Percentiles rank a stretch among this genome's conserved stretches.
Evolutionary conservation across 2,888 invertebrate genomes (phyloP).

Genomic region (Conops quadrifasciatus): DNA sequence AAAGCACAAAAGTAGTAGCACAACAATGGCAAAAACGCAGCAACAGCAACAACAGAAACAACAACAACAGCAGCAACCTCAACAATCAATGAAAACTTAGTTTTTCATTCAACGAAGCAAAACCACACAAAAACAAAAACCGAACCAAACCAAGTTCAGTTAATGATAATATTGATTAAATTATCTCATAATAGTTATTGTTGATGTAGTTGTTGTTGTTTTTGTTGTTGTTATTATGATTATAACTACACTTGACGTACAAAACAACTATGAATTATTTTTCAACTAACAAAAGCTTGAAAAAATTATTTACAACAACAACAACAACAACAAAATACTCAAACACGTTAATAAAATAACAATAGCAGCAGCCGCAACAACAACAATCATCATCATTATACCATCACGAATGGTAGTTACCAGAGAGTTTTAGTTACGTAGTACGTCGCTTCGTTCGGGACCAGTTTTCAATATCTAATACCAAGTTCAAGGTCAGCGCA

Average conservation of each 20-base stretch:
- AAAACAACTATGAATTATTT: too few relatives aligned
- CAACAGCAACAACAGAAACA: background rate
- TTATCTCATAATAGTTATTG: background rate
- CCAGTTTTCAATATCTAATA: slow-evolving; percentile 47
- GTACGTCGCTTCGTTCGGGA: slow-evolving; percentile 19
- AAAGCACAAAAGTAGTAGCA: background rate
- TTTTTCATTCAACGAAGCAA: background rate
- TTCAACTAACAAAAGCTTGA: too few relatives aligned
- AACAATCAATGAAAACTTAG: background rate
- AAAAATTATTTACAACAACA: too few relatives aligned
- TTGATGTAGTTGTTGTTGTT: slow-evolving; percentile 14
- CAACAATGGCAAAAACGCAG: background rate
- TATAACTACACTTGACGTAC: background rate
- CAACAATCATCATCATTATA: too few relatives aligned
- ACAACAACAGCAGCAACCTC: background rate
- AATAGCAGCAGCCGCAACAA: too few relatives aligned
- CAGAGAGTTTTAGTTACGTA: too few relatives aligned
- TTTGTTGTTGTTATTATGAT: slow-evolving; percentile 3
- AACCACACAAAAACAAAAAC: background rate
- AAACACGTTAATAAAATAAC: too few relatives aligned
- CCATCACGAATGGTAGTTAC: too few relatives aligned
- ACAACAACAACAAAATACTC: too few relatives aligned
- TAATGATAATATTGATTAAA: background rate
- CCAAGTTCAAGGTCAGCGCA: slow-evolving; percentile 49
- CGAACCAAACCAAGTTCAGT: background rate